Evolutionary conservation across 53 echinoderm and acorn worm species (phyloP).

Genomic region (Paelopatides confundens): DNA sequence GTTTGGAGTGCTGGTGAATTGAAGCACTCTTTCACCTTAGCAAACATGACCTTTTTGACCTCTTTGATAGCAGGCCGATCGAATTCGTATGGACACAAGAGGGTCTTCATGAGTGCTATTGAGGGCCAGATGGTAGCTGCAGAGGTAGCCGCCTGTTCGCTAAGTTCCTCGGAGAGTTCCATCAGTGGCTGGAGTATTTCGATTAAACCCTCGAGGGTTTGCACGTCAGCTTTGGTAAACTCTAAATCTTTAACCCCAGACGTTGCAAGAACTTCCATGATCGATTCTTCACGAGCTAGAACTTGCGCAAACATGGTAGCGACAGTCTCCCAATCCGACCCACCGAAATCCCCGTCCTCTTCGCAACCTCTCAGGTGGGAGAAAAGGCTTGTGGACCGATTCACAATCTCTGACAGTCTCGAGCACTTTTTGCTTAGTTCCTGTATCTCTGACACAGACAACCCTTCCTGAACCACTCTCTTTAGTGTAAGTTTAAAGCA

Average conservation of each 20-base stretch:
- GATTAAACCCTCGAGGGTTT: background rate
- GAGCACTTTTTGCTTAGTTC: background rate
- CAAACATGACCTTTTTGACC: constrained; percentile 7
- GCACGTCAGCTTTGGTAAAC: background rate
- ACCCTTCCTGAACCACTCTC: background rate
- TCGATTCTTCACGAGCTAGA: background rate
- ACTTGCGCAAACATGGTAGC: background rate
- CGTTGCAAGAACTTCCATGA: background rate
- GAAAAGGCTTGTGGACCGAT: background rate
- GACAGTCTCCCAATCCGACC: background rate
- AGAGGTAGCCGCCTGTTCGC: background rate
- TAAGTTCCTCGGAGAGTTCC: background rate
- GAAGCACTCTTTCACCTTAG: background rate
- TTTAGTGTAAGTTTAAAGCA: background rate
- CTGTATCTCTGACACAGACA: background rate
- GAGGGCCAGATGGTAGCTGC: background rate
- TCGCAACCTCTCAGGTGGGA: background rate
- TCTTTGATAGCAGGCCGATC: background rate
- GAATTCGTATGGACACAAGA: background rate
- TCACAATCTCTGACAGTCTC: background rate
- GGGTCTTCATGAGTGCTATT: background rate
- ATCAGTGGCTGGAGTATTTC: background rate
- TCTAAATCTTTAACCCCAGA: background rate
- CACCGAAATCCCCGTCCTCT: background rate
- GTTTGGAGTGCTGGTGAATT: background rate